Percentiles rank a stretch among this genome's conserved stretches.
phyloP scores from a whole-genome alignment of 2,888 invertebrate species.

The Dryomyza anilis region DNA sequence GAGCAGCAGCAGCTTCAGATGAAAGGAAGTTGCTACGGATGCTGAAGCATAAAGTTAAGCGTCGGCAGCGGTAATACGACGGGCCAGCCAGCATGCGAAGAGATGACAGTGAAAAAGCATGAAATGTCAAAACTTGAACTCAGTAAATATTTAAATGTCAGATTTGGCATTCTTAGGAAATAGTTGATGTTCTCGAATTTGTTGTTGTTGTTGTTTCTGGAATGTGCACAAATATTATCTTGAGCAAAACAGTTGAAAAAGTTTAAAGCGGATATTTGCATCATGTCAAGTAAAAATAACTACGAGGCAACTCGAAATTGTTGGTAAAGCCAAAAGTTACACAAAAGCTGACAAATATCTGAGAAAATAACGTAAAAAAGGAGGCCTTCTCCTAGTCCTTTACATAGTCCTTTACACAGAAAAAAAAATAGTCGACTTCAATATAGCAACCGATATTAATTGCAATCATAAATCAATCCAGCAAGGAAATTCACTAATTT shows the following conservation, averaged over 20 bases:
- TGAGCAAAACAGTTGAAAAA: no score
- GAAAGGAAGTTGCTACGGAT: slow-evolving; percentile 29
- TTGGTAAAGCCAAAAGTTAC: background rate
- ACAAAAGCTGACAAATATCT: no score
- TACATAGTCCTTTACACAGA: no score
- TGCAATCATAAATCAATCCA: no score
- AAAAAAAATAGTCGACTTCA: no score
- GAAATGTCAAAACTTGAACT: slow-evolving; percentile 55
- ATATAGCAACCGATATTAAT: no score
- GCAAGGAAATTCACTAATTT: no score
- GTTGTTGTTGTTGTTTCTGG: background rate
- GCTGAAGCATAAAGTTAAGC: background rate
- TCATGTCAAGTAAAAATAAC: no score
- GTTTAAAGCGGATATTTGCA: no score
- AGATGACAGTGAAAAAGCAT: slow-evolving; percentile 16
- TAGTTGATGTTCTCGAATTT: background rate
- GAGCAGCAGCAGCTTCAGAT: background rate
- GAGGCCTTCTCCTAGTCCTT: no score
- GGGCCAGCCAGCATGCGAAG: background rate
- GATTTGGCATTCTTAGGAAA: slow-evolving; percentile 38
- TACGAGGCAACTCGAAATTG: background rate
- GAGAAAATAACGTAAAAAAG: no score
- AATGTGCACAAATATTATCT: background rate
- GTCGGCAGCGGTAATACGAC: slow-evolving; percentile 5
- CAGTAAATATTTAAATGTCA: slow-evolving; percentile 58